A percentile compares a stretch with the other conserved stretches of the same genome.
phyloP scores from a whole-genome alignment of 2,888 invertebrate genomes.

The Neoitamus cyanurus region DNA sequence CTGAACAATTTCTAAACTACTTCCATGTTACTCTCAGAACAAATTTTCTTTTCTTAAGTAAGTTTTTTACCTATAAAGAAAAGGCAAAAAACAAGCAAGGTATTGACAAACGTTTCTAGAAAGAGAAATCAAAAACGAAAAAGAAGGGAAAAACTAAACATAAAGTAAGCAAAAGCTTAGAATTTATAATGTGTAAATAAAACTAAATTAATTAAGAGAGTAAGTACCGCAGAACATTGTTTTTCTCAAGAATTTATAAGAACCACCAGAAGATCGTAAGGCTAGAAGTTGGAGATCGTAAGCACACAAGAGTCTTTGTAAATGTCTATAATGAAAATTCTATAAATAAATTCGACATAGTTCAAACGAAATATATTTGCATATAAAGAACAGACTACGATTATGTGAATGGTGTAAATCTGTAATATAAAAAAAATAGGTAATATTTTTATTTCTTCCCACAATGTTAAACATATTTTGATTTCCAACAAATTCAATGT shows the following conservation, averaged over 20 bases:
- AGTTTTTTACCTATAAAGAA: constrained; percentile 16
- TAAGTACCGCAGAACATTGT: not conserved
- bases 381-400: constrained; percentile 24
- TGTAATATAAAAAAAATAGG: constrained; percentile 35
- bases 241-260: constrained; percentile 22
- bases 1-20: constrained; percentile 18
- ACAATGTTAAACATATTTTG: not conserved
- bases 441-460: constrained; percentile 17
- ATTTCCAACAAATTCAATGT: not conserved
- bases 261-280: constrained; percentile 3
- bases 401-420: constrained; percentile 40
- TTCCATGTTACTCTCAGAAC: not conserved
- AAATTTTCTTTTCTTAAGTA: constrained; percentile 11
- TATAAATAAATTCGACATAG: constrained; percentile 25
- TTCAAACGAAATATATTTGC: constrained; percentile 22
- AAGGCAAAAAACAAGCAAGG: not conserved
- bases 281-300: not conserved
- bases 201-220: not conserved
- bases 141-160: not conserved
- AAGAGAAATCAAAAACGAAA: not conserved
- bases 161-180: not conserved
- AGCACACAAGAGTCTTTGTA: constrained; percentile 23
- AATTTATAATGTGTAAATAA: constrained; percentile 39
- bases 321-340: not conserved
- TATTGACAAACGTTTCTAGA: not conserved